Evolutionary conservation across 2,797 vertebrate genomes (phyloP).

Genomic region (Aratinga solstitialis): DNA sequence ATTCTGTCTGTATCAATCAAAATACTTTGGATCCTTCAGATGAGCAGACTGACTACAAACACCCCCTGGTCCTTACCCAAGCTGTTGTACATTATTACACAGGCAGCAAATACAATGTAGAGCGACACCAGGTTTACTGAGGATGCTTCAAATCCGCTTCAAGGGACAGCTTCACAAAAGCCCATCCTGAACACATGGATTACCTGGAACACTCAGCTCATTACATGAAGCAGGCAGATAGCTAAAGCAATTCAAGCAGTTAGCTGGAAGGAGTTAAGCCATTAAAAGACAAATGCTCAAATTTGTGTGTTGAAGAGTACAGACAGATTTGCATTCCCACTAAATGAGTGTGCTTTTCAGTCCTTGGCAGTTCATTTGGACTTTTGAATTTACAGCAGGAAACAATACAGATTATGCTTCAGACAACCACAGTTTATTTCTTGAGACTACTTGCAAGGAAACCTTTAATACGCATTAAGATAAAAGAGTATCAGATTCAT

Average conservation of each 20-base stretch:
- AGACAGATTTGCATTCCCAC: neutral
- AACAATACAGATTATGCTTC: neutral
- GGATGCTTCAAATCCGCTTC: neutral
- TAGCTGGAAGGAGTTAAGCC: conserved; percentile 1
- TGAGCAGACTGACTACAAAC: neutral
- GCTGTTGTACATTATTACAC: neutral
- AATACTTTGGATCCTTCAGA: neutral
- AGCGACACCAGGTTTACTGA: neutral
- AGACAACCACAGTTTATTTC: neutral
- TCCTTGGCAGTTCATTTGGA: neutral
- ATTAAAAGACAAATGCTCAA: neutral
- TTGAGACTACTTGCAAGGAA: neutral
- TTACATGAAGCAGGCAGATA: neutral
- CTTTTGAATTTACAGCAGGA: neutral
- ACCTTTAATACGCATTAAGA: neutral
- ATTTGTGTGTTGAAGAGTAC: neutral
- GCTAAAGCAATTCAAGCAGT: neutral
- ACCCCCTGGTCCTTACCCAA: neutral
- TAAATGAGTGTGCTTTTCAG: neutral
- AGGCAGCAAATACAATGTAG: neutral
- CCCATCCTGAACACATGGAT: neutral
- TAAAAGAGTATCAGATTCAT: neutral
- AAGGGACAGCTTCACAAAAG: neutral
- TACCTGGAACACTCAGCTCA: neutral
- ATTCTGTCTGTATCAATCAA: neutral